Base-by-base conservation (phyloP, 2,113 vertebrate genomes). In the Ptychochromis oligacanthus region DNA sequence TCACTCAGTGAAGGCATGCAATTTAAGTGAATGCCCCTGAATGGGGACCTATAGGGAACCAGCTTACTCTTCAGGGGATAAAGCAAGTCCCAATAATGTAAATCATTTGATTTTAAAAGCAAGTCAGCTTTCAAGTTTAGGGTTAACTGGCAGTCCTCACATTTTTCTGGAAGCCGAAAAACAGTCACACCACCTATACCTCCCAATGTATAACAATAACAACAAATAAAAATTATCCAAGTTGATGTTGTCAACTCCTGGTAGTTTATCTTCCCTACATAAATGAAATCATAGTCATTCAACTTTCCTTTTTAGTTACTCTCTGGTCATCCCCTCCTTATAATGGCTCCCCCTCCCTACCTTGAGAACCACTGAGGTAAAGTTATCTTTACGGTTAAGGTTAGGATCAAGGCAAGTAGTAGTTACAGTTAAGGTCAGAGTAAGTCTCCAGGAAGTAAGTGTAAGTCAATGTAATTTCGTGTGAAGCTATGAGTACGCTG, bases 21-120 rank as follows among this genome's bases (percentile, higher is more conserved):
- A 75, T 86, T 90, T 54, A 80, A 81, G 79, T 34, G 56, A 79
- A 91, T 77, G 88, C 75, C 58, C 1, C 49, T 24, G 24, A 72
- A 14, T 72, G 17, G 20, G 4, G 0, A 72, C 6, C 65, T 31
- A 18, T 49, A 28, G 24, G 65, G 24, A 70, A 17, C 15, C 46
- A 31, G 46, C 6, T 72, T 72, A 20, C 17, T 52, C 43, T 31
- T 31, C 26, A 9, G 26, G 14, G 46, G 24, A 72, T 20, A 72
- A 31, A 72, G 10, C 26, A 72, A 52, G 11, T 72, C 13, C 17
- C 46, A 52, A 31, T 52, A 52, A 72, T 52, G 28, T 72, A 28
- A 70, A 20, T 49, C 10, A 52, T 52, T 12, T 72, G 17, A 46
- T 72, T 52, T 54, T n/a, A n/a, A 70, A 70, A 52, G 17, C 46